Percentiles rank a stretch among this genome's conserved stretches.
These are phyloP conservation scores for Chelidonichthys spinosus DNA, from an alignment of 2,797 vertebrate genomes.

Conservation along the genomic window DNA sequence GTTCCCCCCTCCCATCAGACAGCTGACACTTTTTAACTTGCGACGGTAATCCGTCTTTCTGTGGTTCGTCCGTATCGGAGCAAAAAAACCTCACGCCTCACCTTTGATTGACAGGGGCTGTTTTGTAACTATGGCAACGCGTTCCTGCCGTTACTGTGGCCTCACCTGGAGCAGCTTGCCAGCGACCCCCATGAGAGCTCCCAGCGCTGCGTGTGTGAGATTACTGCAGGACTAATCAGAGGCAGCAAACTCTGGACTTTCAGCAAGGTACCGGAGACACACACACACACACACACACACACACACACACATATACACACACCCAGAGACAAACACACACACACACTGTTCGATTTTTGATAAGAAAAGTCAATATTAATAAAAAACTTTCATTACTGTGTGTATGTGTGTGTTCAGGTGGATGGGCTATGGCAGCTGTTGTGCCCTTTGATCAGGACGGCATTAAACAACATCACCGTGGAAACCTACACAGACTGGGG, in stretches of 20 bases:
- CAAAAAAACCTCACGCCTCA: conserved; percentile 18
- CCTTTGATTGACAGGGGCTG: conserved; percentile 87
- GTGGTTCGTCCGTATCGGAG: neutral
- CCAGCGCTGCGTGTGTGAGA: conserved; percentile 96
- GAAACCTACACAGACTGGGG: conserved; percentile 98
- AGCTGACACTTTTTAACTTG: conserved; percentile 35
- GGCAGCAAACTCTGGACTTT: conserved; percentile 96
- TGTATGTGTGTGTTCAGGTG: conserved; percentile 81
- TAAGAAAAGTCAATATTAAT: conserved; percentile 77
- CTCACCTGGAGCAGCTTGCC: conserved; percentile 92
- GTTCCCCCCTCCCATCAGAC: conserved; percentile 19
- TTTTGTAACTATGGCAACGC: conserved; percentile 96
- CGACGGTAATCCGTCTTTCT: conserved; percentile 45
- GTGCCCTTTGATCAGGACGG: conserved; percentile 93
- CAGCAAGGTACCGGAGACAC: conserved; percentile 71
- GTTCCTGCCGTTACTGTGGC: conserved; percentile 92
- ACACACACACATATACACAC: conserved; percentile 37
- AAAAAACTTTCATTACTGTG: conserved; percentile 66
- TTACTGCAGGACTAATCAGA: conserved; percentile 95
- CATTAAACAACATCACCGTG: conserved; percentile 94
- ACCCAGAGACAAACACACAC: conserved; percentile 26
- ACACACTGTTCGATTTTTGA: conserved; percentile 43
- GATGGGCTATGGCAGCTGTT: conserved; percentile 92
- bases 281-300: conserved; percentile 41
- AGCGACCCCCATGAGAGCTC: conserved; percentile 95